Evolutionary conservation across 1,140 invertebrate genomes (phyloP).

Genomic region (Diorhabda carinulata): DNA sequence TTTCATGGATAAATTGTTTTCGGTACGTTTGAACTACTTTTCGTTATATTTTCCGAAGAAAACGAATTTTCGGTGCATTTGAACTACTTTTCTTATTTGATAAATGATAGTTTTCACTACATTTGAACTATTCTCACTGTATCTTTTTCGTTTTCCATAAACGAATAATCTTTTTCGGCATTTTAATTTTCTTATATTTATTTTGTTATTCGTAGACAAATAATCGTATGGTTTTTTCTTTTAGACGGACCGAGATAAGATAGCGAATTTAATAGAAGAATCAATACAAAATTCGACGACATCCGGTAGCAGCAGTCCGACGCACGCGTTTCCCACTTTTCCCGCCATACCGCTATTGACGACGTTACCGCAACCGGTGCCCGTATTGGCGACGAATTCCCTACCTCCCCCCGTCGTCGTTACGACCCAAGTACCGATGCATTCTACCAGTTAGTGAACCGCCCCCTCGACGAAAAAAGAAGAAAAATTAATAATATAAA

Average conservation of each 20-base stretch:
- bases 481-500: no score
- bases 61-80: no score
- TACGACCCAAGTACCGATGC: constrained; percentile 45
- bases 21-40: no score
- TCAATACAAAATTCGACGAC: constrained; percentile 51
- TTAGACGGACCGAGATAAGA: constrained; percentile 59
- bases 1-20: no score
- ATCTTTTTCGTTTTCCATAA: no score
- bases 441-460: constrained; percentile 48
- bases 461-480: neutral
- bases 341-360: constrained; percentile 46
- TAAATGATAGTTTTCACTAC: no score
- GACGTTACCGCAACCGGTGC: constrained; percentile 23
- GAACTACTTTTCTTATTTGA: no score
- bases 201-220: no score
- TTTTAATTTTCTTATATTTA: no score
- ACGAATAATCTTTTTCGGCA: no score
- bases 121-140: no score
- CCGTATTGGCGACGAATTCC: constrained; percentile 21
- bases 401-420: constrained; percentile 27
- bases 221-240: constrained; percentile 7
- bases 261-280: constrained; percentile 69
- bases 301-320: constrained; percentile 33
- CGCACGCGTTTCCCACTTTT: constrained; percentile 52
- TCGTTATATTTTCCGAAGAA: no score